Conservation (phyloP, 2,888 invertebrate genomes). For the Flabesymbios commensalis region DNA sequence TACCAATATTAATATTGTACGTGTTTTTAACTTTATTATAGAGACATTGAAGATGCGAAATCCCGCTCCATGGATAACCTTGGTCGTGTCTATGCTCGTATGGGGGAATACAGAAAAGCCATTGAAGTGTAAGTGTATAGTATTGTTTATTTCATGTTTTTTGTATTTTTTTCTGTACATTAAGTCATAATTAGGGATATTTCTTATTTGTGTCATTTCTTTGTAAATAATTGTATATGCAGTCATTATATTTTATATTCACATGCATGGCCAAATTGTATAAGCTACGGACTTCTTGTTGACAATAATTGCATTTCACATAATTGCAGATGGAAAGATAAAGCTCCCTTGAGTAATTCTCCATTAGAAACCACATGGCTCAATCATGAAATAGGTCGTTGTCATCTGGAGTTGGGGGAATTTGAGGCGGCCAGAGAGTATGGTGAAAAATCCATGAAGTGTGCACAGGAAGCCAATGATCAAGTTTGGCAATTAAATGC, state of each 20-base stretch:
- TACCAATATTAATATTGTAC: too few species aligned
- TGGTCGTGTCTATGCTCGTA: constrained; percentile 60
- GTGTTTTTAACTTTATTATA: constrained; percentile 31
- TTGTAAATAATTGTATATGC: not conserved
- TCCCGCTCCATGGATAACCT: constrained; percentile 61
- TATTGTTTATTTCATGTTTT: too few species aligned
- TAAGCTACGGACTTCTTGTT: not conserved
- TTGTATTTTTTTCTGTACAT: not conserved
- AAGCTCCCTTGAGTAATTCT: constrained; percentile 58
- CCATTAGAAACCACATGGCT: constrained; percentile 62
- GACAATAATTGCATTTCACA: not conserved
- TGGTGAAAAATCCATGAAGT: constrained; percentile 55
- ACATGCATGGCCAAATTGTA: not conserved
- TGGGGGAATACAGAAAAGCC: constrained; percentile 60
- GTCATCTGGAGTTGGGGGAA: constrained; percentile 58
- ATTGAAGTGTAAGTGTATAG: constrained; percentile 59
- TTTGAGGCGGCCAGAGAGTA: constrained; percentile 47
- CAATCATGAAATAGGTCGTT: constrained; percentile 63
- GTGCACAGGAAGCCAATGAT: constrained; percentile 54
- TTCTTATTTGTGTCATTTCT: not conserved
- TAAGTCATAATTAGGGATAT: not conserved
- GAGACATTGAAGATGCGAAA: constrained; percentile 54
- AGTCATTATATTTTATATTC: not conserved
- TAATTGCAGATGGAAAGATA: constrained; percentile 55
- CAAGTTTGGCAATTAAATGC: constrained; percentile 59